Evolutionary conservation across 2,113 vertebrate genomes (phyloP), one percentile per base, ranked within the genome.

Genomic region (Hemichromis elongatus): DNA sequence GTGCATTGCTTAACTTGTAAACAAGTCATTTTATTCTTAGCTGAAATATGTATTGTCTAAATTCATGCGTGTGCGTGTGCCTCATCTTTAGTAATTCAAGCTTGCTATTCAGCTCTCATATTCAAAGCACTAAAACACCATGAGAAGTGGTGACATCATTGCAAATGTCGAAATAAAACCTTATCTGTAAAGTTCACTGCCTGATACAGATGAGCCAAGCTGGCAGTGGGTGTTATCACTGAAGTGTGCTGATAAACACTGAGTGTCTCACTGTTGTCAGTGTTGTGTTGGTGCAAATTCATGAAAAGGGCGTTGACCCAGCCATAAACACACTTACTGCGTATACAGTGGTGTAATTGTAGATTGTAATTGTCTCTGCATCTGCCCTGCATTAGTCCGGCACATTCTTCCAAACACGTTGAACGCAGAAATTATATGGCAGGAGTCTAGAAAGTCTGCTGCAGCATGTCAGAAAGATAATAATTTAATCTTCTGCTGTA

Each of bases 101-200:
- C 40, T 26, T 56, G 28, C 70, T 16, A 33, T 12, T 26, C 88
- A 82, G 89, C 88, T 92, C 55, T 45, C 14, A 79, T 80, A 83
- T 79, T 83, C 79, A 80, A 90, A 91, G 78, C 77, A 19, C 55
- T 26, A 14, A 66, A 82, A 28, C 37, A 5, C 59, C 81, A 88
- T 90, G 88, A 84, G 84, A 88, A 79, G 61, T 24, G 84, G 75
- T 92, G 92, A 94, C 90, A 91, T 94, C 90, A 92, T 56, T 3
- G 3, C 8, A 24, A 80, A 55, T 55, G 7, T 3, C 24, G 86
- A 77, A 88, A 73, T 91, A 87, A 87, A 93, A 53, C 50, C 77
- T 90, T 90, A 92, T 94, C 88, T 81, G 83, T 33, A 4, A 24
- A 78, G 61, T 33, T 85, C 47, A 54, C 57, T 30, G 19, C 81